Percentiles rank a stretch among this genome's conserved stretches.
phyloP scores from a whole-genome alignment of 1,140 invertebrate species.

The Drosophila ambigua region DNA sequence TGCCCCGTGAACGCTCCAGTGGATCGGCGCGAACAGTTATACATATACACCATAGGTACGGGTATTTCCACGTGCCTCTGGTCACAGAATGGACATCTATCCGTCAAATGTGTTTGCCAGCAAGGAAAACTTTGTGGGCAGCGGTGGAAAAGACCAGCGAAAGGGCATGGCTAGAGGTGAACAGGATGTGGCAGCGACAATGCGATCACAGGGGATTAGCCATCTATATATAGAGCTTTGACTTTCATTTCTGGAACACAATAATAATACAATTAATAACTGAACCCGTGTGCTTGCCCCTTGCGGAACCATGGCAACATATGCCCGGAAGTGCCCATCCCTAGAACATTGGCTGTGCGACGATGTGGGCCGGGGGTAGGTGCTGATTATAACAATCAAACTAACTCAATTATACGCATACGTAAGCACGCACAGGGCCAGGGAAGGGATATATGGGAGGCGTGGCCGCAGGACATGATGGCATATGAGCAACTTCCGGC shows the following conservation, averaged over 20 bases:
- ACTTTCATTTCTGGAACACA: no score
- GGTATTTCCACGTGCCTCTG: no score
- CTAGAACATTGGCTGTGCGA: background rate
- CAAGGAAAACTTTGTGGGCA: background rate
- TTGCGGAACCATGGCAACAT: no score
- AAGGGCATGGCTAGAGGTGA: background rate
- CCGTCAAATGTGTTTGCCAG: constrained; percentile 27
- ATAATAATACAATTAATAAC: no score
- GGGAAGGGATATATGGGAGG: background rate
- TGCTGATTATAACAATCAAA: constrained; percentile 59
- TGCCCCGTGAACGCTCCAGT: constrained; percentile 46
- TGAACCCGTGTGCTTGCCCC: no score
- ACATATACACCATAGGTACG: background rate
- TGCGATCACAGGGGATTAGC: no score
- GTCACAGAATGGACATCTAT: constrained; percentile 17
- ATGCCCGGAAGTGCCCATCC: background rate
- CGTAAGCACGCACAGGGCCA: constrained; percentile 41
- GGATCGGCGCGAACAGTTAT: constrained; percentile 33
- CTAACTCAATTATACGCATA: constrained; percentile 73
- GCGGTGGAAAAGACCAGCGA: background rate
- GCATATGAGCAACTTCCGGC: constrained; percentile 43
- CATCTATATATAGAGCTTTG: no score
- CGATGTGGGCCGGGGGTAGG: background rate
- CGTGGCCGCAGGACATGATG: constrained; percentile 61
- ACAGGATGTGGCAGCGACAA: background rate